Base-by-base conservation (phyloP, 2,113 vertebrate species). In the Nesoenas mayeri region DNA sequence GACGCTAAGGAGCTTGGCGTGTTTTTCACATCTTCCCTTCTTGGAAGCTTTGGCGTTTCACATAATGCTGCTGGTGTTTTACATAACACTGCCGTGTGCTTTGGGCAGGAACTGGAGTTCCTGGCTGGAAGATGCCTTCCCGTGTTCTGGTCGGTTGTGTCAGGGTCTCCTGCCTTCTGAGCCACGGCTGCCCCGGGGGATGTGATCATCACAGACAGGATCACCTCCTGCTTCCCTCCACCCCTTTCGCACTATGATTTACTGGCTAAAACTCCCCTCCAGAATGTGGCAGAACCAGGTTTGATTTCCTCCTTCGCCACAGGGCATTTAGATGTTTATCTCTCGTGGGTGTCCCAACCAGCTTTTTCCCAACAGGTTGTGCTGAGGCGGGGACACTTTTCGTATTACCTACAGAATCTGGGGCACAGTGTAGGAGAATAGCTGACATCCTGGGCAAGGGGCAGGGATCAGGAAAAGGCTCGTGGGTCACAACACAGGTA, bases 211-310 rank as follows among this genome's bases (percentile, higher is more conserved):
- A 19, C 44, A 82, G 56, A 38, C 0, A 0, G 44, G 67, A 38
- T 54, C 73, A 11, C 67, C 18, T 94, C 38, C 79, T 77, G 73
- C 70, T 31, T 70, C 67, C 53, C 79, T 86, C 82, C 58, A 14
- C 22, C 64, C 58, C 36, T 83, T 13, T 25, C 34, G 26, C 32
- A 1, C 88, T 67, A 2, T 92, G 86, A 97, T 81, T 95, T 74
- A 70, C 69, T 28, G 32, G 22, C 75, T 89, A 51, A 67, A 92
- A 9, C 50, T 51, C 34, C 53, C 79, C 54, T 40, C 18, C 70
- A 95, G 94, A 95, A 97, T 95, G 96, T 19, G 36, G 94, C 74
- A 90, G 90, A 70, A 48, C 70, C 0, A 78, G 95, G 83, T 89
- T 64, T 22, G 60, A 72, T 79, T 92, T 93, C 95, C 92, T 95